These are phyloP conservation scores for Sebastes baramenuke DNA, from an alignment of 2,797 vertebrate species.

Conservation along the genomic window DNA sequence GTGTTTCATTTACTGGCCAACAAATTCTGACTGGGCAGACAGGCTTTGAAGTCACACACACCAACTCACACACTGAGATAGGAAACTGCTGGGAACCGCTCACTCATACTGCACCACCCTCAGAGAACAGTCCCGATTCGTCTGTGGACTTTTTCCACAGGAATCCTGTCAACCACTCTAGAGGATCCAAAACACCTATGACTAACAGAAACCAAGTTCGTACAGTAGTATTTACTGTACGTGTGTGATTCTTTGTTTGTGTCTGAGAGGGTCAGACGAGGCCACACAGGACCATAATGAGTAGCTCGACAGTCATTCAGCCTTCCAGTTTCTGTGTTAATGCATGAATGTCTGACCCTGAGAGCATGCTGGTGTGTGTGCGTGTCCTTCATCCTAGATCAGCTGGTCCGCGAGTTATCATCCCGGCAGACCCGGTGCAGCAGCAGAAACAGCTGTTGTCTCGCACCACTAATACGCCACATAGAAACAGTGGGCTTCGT, in stretches of 20 bases:
- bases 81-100: constrained; percentile 35
- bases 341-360: constrained; percentile 7
- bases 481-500: neutral
- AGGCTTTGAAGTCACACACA: constrained; percentile 52
- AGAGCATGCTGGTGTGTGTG: neutral
- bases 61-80: neutral
- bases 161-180: constrained; percentile 8
- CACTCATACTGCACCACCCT: constrained; percentile 34
- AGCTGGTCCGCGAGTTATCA: constrained; percentile 16
- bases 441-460: constrained; percentile 25
- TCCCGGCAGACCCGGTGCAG: constrained; percentile 14
- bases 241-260: neutral
- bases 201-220: constrained; percentile 6
- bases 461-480: neutral
- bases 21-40: constrained; percentile 48
- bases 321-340: constrained; percentile 18
- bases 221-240: neutral
- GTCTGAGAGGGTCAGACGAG: constrained; percentile 9
- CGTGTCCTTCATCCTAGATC: constrained; percentile 1
- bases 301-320: constrained; percentile 19
- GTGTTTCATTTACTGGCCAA: constrained; percentile 49
- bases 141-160: constrained; percentile 45
- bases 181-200: neutral
- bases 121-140: constrained; percentile 12
- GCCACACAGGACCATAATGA: constrained; percentile 22